Evolutionary conservation across 2,113 vertebrate genomes (phyloP).

Genomic region (Aramus guarauna): DNA sequence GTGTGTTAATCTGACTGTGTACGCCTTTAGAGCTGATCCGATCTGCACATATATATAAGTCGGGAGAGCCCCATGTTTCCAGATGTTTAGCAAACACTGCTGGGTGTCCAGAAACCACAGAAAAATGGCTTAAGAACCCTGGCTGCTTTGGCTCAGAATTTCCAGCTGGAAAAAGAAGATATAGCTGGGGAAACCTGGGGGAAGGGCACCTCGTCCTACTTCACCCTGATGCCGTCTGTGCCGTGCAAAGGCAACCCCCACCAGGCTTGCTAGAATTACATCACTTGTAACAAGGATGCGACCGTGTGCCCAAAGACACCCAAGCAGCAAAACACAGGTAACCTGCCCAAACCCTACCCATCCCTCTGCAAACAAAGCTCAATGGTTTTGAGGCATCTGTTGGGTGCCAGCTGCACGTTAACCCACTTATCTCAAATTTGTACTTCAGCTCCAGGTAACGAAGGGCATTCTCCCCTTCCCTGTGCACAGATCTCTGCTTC

Average conservation of each 20-base stretch:
- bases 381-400: background rate
- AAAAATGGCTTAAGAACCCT: background rate
- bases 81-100: background rate
- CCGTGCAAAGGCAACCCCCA: background rate
- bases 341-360: background rate
- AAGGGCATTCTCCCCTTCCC: background rate
- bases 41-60: background rate
- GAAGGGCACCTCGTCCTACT: background rate
- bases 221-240: background rate
- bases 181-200: accelerated
- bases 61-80: background rate
- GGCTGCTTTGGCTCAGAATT: background rate
- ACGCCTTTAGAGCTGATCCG: background rate
- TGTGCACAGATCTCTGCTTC: background rate
- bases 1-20: accelerated
- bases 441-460: background rate
- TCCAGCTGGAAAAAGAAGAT: background rate
- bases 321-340: background rate
- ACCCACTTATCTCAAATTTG: background rate
- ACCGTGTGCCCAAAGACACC: background rate
- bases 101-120: background rate
- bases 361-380: background rate
- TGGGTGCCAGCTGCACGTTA: background rate
- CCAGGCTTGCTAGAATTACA: background rate
- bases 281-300: background rate